Percentiles rank a stretch among this genome's conserved stretches.
Conservation (phyloP, 2,888 invertebrate species). For the Phalera bucephala region DNA sequence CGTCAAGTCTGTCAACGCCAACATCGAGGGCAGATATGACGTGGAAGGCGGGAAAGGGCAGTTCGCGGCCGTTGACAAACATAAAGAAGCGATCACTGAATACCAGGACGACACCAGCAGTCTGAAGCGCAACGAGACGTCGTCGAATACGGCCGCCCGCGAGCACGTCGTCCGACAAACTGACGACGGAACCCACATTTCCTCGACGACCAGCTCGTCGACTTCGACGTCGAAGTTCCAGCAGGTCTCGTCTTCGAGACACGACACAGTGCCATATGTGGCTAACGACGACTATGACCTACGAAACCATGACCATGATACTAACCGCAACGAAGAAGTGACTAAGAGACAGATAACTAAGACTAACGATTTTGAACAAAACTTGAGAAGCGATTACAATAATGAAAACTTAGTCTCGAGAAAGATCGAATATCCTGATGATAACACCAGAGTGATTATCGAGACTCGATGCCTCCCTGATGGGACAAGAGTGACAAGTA, state of each 20-base stretch:
- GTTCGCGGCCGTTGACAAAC: slow-evolving; percentile 85
- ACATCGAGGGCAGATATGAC: slow-evolving; percentile 85
- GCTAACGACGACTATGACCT: slow-evolving; percentile 52
- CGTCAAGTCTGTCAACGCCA: slow-evolving; percentile 83
- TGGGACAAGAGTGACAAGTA: slow-evolving; percentile 87
- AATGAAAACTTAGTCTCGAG: slow-evolving; percentile 80
- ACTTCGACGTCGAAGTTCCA: slow-evolving; percentile 59
- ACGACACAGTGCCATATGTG: slow-evolving; percentile 61
- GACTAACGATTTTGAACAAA: slow-evolving; percentile 44
- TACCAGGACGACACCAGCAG: slow-evolving; percentile 69
- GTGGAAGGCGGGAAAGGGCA: slow-evolving; percentile 85
- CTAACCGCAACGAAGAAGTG: slow-evolving; percentile 51
- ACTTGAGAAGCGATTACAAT: slow-evolving; percentile 40
- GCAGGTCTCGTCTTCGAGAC: slow-evolving; percentile 58
- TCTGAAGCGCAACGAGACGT: slow-evolving; percentile 63
- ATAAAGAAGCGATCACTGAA: slow-evolving; percentile 77
- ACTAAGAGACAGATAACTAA: slow-evolving; percentile 39
- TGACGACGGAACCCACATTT: slow-evolving; percentile 64
- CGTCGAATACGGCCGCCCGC: slow-evolving; percentile 59
- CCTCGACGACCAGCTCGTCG: slow-evolving; percentile 64
- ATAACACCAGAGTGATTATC: slow-evolving; percentile 85
- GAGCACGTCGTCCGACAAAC: slow-evolving; percentile 66
- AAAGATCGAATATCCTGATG: slow-evolving; percentile 84
- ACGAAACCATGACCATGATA: slow-evolving; percentile 33
- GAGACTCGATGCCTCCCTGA: slow-evolving; percentile 87